Conservation (phyloP, 2,797 vertebrate genomes). For the Novumbra hubbsi region DNA sequence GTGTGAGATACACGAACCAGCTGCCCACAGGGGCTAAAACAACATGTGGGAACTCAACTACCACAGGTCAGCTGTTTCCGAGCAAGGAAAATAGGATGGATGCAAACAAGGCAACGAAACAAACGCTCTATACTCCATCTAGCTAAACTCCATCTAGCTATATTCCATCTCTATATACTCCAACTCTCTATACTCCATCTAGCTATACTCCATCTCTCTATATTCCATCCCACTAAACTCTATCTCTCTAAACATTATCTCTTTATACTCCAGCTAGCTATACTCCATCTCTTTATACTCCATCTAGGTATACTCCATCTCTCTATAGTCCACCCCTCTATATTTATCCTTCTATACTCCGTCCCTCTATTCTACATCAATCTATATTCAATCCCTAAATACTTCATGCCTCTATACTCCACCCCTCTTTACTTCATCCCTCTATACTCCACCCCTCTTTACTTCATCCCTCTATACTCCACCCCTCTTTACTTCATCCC, state of each 20-base stretch:
- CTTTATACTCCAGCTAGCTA: no score
- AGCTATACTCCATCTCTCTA: background rate
- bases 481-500: no score
- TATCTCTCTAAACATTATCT: no score
- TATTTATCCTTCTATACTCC: no score
- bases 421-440: no score
- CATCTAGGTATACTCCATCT: no score
- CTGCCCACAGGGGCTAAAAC: slow-evolving; percentile 55
- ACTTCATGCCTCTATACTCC: background rate
- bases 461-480: background rate
- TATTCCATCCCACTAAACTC: no score
- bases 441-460: background rate
- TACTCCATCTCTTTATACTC: background rate
- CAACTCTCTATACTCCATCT: no score
- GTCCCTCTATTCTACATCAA: no score
- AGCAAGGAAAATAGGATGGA: slow-evolving; percentile 23
- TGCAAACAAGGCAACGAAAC: background rate
- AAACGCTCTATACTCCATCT: background rate
- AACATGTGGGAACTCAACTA: slow-evolving; percentile 58
- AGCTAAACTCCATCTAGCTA: background rate
- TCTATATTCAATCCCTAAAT: no score
- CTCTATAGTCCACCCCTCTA: no score
- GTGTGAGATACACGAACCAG: slow-evolving; percentile 55
- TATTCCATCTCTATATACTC: background rate
- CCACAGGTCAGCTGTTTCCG: slow-evolving; percentile 68